Evolutionary conservation across 2,888 invertebrate species (phyloP).

Genomic region (Panzeria rudis): DNA sequence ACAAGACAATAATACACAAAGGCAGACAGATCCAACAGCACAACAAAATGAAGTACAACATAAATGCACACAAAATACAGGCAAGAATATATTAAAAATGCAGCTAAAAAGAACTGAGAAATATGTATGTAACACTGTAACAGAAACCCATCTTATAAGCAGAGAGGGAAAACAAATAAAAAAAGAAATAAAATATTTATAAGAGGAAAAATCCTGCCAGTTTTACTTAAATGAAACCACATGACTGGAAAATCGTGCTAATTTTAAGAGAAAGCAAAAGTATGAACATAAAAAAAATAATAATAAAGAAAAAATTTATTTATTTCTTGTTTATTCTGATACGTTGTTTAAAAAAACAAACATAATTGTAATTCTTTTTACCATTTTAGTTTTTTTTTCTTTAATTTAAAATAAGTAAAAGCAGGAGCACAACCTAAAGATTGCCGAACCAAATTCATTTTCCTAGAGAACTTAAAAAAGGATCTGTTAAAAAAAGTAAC

Average conservation of each 20-base stretch:
- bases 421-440: no score
- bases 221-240: slow-evolving; percentile 70
- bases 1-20: slow-evolving; percentile 36
- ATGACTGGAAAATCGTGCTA: slow-evolving; percentile 71
- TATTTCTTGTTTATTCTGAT: not conserved
- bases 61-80: not conserved
- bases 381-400: not conserved
- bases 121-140: slow-evolving; percentile 36
- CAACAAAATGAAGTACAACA: slow-evolving; percentile 29
- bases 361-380: not conserved
- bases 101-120: not conserved
- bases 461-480: no score
- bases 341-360: slow-evolving; percentile 27
- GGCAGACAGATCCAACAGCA: slow-evolving; percentile 20
- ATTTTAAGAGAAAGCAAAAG: slow-evolving; percentile 58
- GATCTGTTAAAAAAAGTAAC: no score
- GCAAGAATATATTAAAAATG: slow-evolving; percentile 23
- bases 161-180: slow-evolving; percentile 7
- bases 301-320: no score
- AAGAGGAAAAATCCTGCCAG: slow-evolving; percentile 47
- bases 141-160: slow-evolving; percentile 50
- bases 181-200: slow-evolving; percentile 1
- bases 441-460: no score
- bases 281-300: slow-evolving; percentile 22
- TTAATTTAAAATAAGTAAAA: not conserved